Conservation (phyloP, 2,797 vertebrate genomes). For the Pangasius sanitwongsei region DNA sequence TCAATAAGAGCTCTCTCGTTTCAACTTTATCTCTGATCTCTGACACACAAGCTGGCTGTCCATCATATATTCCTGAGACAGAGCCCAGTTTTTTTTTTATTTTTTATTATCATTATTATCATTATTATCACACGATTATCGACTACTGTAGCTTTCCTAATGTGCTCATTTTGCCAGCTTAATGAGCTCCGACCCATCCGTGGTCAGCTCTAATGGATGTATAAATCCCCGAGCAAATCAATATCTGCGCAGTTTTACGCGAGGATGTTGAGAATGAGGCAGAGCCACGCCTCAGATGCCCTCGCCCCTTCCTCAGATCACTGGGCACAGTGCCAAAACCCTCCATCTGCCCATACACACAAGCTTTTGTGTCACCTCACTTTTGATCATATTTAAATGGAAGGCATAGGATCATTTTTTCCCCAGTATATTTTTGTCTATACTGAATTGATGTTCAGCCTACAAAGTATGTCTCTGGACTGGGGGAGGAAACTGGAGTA, state of each 20-base stretch:
- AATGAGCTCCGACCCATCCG: constrained; percentile 42
- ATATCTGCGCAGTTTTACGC: constrained; percentile 41
- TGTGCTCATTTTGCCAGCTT: constrained; percentile 37
- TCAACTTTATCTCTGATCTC: background rate
- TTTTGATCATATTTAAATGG: background rate
- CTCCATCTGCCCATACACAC: background rate
- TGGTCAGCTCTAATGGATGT: constrained; percentile 35
- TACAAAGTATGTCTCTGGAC: no score
- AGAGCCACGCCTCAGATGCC: constrained; percentile 3
- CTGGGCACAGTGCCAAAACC: constrained; percentile 4
- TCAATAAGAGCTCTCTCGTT: background rate
- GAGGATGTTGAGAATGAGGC: constrained; percentile 25
- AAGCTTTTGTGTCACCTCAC: background rate
- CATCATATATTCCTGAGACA: constrained; percentile 2
- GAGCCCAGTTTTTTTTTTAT: background rate
- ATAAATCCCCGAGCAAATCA: constrained; percentile 39
- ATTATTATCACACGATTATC: background rate
- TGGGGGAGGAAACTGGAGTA: no score
- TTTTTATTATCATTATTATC: background rate
- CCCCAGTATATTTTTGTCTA: background rate
- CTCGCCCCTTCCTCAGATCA: constrained; percentile 13
- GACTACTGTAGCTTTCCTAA: constrained; percentile 34
- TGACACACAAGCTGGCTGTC: background rate
- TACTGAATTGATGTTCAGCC: background rate
- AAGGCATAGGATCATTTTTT: background rate